Conservation (phyloP, 2,113 vertebrate genomes). For the Phasianus colchicus region DNA sequence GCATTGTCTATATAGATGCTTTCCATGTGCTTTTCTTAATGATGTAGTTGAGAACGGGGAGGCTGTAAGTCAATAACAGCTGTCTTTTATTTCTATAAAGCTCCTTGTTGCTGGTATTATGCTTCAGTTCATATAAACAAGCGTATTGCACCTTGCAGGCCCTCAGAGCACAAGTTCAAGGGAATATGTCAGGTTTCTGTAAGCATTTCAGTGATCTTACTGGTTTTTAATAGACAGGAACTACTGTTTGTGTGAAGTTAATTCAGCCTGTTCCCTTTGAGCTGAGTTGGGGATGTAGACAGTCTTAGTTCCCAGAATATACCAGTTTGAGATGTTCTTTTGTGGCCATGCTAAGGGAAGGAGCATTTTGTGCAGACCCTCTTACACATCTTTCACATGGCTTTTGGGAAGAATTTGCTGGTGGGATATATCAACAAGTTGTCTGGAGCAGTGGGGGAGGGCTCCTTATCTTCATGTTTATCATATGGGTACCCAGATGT, state of each 20-base stretch:
- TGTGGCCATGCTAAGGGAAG: background rate
- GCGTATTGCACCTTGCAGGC: background rate
- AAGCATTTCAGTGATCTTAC: background rate
- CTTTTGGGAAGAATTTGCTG: background rate
- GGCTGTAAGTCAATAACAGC: constrained; percentile 43
- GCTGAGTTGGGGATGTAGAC: background rate
- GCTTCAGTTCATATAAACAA: background rate
- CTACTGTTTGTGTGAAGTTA: background rate
- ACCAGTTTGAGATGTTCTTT: background rate
- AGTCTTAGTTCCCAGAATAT: background rate
- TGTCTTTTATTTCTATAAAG: background rate
- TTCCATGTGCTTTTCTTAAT: constrained; percentile 45
- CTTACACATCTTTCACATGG: rapidly evolving
- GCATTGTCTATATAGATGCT: background rate
- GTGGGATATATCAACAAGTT: background rate
- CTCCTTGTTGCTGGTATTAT: background rate
- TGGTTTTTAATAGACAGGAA: background rate
- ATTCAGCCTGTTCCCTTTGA: background rate
- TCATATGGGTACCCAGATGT: too few species aligned
- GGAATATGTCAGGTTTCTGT: rapidly evolving
- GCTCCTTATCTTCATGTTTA: background rate
- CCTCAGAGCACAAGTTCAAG: background rate
- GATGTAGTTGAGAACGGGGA: background rate
- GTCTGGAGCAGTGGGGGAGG: background rate
- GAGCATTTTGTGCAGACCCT: background rate